Conservation (phyloP, 2,113 vertebrate species). For the Platanista minor region DNA sequence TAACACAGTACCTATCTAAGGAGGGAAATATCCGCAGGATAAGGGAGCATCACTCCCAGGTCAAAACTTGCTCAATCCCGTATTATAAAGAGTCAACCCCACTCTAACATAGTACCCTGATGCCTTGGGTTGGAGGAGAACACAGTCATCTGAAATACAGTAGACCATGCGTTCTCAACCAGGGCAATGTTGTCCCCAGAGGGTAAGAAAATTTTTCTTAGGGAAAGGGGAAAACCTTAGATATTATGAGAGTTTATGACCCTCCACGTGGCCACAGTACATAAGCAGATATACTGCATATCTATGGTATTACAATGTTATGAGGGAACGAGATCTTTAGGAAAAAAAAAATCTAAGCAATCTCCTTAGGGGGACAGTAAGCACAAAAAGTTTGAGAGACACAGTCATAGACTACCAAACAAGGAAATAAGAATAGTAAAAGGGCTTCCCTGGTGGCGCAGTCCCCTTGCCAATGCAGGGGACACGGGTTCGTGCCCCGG, state of each 20-base stretch:
- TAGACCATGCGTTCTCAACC: accelerated
- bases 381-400: not conserved
- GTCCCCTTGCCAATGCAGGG: too few species aligned
- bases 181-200: accelerated
- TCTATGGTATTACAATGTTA: not conserved
- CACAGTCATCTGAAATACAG: not conserved
- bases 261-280: not conserved
- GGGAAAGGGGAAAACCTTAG: not conserved
- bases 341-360: not conserved
- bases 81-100: not conserved
- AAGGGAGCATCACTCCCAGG: accelerated
- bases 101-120: accelerated
- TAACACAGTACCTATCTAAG: not conserved
- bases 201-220: not conserved
- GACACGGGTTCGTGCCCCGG: too few species aligned
- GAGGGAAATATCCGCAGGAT: not conserved
- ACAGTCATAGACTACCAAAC: not conserved
- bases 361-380: not conserved
- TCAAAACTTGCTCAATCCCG: not conserved
- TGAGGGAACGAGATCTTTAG: not conserved
- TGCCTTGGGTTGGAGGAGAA: not conserved
- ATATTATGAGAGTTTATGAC: not conserved
- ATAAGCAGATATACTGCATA: not conserved
- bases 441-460: too few species aligned
- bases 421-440: not conserved